Percentiles rank a stretch among this genome's conserved stretches.
phyloP scores from a whole-genome alignment of 2,113 vertebrate genomes.

The Helogale parvula region DNA sequence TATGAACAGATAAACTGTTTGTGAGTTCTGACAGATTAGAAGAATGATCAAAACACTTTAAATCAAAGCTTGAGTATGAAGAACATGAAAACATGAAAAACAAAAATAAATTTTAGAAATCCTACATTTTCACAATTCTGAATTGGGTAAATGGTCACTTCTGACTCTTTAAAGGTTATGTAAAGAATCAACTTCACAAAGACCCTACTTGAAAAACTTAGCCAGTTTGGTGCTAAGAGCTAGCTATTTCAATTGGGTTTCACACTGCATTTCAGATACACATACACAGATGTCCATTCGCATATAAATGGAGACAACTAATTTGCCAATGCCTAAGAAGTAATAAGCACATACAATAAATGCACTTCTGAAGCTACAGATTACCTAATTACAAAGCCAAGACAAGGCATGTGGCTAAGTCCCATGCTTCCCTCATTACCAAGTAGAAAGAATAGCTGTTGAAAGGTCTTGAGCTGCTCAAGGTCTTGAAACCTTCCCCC shows the following conservation, averaged over 20 bases:
- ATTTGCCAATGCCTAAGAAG: not conserved
- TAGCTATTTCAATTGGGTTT: constrained; percentile 32
- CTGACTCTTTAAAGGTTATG: not conserved
- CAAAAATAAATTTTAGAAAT: constrained; percentile 7
- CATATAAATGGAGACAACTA: not conserved
- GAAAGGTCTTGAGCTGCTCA: not conserved
- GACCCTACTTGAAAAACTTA: constrained; percentile 6
- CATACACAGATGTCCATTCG: not conserved
- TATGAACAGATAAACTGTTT: not conserved
- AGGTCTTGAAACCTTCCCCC: not conserved
- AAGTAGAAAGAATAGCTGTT: not conserved
- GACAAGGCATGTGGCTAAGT: not conserved
- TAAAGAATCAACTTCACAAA: constrained; percentile 23
- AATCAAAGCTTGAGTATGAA: constrained; percentile 3
- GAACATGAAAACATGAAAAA: not conserved
- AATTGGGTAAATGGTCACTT: not conserved
- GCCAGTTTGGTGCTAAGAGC: not conserved
- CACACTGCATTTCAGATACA: not conserved
- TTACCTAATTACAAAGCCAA: not conserved
- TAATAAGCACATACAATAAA: not conserved
- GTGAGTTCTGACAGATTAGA: not conserved
- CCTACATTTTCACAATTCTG: not conserved
- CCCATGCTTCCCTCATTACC: not conserved
- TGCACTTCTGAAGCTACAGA: not conserved
- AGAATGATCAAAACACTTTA: constrained; percentile 38